A percentile compares a stretch with the other conserved stretches of the same genome.
phyloP scores from a whole-genome alignment of 2,888 invertebrate species.

The Sarcophaga variegata region DNA sequence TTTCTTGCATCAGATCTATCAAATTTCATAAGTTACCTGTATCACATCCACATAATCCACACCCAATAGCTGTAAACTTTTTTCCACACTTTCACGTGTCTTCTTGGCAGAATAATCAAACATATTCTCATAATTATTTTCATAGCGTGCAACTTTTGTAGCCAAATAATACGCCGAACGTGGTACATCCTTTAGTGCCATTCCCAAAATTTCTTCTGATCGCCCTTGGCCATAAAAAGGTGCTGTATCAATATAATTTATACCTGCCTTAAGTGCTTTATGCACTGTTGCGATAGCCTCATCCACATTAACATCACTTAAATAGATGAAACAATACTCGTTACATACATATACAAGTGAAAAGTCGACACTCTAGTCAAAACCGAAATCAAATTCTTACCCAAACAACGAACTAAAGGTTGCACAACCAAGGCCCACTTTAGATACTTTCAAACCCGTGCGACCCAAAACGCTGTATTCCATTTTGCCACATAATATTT shows the following conservation, averaged over 20 bases:
- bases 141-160: slow-evolving; percentile 95
- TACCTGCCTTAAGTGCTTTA: slow-evolving; percentile 88
- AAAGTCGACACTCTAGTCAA: not conserved
- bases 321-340: not conserved
- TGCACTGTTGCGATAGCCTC: slow-evolving; percentile 87
- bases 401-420: slow-evolving; percentile 89
- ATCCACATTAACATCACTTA: slow-evolving; percentile 85
- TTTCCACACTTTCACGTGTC: slow-evolving; percentile 88
- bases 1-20: not conserved
- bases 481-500: slow-evolving; percentile 85
- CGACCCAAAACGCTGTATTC: slow-evolving; percentile 87
- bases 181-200: slow-evolving; percentile 90
- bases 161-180: slow-evolving; percentile 92
- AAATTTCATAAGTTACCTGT: slow-evolving; percentile 83
- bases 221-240: slow-evolving; percentile 96
- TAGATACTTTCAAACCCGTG: slow-evolving; percentile 88
- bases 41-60: slow-evolving; percentile 94
- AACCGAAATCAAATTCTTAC: slow-evolving; percentile 72
- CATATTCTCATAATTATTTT: slow-evolving; percentile 86
- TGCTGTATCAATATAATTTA: slow-evolving; percentile 96
- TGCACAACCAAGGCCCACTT: slow-evolving; percentile 89
- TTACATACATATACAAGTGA: not conserved
- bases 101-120: slow-evolving; percentile 93
- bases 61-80: slow-evolving; percentile 88
- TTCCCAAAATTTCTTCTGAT: slow-evolving; percentile 91